Percentiles rank a stretch among this genome's conserved stretches.
These are phyloP conservation scores for Pluvianellus socialis DNA, from an alignment of 2,113 vertebrate genomes.

Conservation along the genomic window DNA sequence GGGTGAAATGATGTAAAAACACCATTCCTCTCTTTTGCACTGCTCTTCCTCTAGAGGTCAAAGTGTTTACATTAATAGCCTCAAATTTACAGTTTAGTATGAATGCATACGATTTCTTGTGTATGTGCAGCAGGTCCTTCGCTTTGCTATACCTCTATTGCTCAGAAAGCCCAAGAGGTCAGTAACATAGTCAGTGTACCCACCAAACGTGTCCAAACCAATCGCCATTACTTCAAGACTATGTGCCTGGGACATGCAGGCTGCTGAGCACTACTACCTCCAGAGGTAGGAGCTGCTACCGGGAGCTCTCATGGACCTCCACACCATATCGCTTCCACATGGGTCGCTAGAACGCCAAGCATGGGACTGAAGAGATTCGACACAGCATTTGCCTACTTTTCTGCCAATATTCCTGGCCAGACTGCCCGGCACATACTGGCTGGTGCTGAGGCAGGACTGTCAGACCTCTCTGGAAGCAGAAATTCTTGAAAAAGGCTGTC, in stretches of 20 bases:
- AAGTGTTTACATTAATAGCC: background rate
- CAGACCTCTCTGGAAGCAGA: background rate
- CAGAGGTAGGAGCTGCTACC: background rate
- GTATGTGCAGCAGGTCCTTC: background rate
- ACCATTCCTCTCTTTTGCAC: background rate
- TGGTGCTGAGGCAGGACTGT: background rate
- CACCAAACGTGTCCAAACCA: background rate
- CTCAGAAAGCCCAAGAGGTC: background rate
- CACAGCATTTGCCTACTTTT: background rate
- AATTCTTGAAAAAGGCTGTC: background rate
- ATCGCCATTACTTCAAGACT: background rate
- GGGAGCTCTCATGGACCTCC: rapidly evolving
- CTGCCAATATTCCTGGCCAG: background rate
- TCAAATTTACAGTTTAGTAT: background rate
- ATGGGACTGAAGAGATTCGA: background rate
- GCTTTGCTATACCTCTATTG: background rate
- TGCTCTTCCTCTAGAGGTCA: background rate
- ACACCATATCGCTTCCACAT: rapidly evolving
- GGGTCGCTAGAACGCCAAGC: background rate
- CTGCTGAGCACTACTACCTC: rapidly evolving
- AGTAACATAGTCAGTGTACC: background rate
- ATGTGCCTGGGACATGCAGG: rapidly evolving
- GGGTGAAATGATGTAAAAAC: background rate
- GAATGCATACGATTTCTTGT: background rate
- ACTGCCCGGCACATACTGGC: background rate